Conservation (phyloP, 2,113 vertebrate species). For the Empidonax traillii region DNA sequence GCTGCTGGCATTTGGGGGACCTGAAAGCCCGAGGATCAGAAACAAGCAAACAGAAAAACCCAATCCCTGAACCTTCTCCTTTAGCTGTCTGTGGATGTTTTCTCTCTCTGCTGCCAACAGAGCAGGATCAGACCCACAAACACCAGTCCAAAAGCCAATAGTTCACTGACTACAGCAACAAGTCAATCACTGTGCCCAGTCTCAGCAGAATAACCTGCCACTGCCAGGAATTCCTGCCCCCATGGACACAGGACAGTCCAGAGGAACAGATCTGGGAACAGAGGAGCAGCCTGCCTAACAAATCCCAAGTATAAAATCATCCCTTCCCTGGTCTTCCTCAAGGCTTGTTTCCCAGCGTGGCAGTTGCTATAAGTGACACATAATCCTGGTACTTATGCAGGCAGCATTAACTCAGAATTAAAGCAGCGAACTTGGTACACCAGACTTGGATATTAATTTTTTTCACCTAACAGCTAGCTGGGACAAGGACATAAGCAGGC, state of each 20-base stretch:
- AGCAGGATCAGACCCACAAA: neutral
- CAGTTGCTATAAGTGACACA: neutral
- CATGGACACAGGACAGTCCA: neutral
- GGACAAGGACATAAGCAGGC: neutral
- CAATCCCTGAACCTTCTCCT: neutral
- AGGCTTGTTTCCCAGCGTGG: neutral
- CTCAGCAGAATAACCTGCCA: neutral
- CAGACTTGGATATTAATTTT: conserved; percentile 26
- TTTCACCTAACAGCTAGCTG: conserved; percentile 15
- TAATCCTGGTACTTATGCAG: neutral
- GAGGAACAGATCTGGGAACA: neutral
- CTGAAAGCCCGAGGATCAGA: neutral
- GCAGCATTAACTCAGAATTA: conserved; percentile 24
- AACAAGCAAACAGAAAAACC: neutral
- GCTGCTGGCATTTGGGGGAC: neutral
- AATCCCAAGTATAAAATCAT: neutral
- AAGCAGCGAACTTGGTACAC: neutral
- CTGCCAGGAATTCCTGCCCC: neutral
- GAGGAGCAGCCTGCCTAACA: neutral
- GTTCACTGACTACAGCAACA: neutral
- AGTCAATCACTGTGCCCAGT: neutral
- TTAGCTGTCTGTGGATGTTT: neutral
- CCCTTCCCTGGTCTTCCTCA: neutral
- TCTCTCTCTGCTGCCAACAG: neutral
- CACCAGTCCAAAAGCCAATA: neutral